These are phyloP conservation scores for Rhinolophus ferrumequinum DNA, from an alignment of 2,113 vertebrate genomes.

Conservation along the genomic window DNA sequence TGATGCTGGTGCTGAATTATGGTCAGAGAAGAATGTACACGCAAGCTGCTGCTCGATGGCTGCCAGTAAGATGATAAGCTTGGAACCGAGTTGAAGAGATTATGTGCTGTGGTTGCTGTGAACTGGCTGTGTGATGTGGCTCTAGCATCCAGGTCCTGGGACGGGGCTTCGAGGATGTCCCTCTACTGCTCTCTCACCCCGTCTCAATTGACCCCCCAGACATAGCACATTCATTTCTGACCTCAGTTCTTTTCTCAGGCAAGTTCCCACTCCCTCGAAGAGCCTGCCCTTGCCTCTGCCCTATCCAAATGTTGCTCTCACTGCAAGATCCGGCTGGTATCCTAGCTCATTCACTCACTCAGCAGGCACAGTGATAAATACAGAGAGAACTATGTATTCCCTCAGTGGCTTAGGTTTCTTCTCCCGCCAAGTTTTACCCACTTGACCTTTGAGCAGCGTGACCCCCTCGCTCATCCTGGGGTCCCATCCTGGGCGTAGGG, in stretches of 20 bases:
- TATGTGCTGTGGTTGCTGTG: neutral
- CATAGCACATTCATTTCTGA: neutral
- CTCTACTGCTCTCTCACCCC: neutral
- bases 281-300: neutral
- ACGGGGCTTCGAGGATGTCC: neutral
- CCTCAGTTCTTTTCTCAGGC: neutral
- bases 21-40: neutral
- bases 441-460: neutral
- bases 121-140: neutral
- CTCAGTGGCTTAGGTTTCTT: neutral
- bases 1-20: neutral
- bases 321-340: neutral
- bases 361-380: neutral
- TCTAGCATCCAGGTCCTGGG: neutral
- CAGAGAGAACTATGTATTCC: neutral
- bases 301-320: neutral
- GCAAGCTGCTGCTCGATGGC: neutral
- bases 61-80: neutral
- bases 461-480: neutral
- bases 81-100: neutral
- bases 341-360: neutral
- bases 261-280: neutral
- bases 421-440: neutral
- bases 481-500: neutral
- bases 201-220: neutral